Base-by-base conservation (phyloP, 2,797 vertebrate species). In the Onychomys leucogaster region DNA sequence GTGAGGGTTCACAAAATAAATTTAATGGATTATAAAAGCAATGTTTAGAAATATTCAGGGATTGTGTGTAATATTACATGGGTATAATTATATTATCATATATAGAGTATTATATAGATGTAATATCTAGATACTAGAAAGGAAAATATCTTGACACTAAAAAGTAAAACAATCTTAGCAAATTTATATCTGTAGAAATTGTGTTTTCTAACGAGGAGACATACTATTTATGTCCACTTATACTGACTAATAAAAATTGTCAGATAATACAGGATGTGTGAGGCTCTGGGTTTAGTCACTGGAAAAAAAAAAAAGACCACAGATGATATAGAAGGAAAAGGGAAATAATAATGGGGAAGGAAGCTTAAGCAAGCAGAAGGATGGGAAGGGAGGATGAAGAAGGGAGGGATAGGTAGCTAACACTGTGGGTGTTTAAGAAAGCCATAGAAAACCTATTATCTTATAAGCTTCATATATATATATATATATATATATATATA, bases 151-250 rank as follows among this genome's bases (percentile, higher is more conserved):
- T 63, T 43, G 16, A 0, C 63, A 43, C 13, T 29, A 61, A 43
- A 73, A 21, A 37, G n/a, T 2, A 81, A 96, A 37, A 84, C 43
- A 71, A 88, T 57, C 84, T 73, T 43, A 94, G 69, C 10, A 78
- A 95, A 93, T 75, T 84, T 89, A n/a, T 67, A 63, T 84, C 32
- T 94, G 23, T 37, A 6, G 11, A 89, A 7, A 17, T 91, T 90
- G 91, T 81, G 37, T 88, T 57, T 94, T 84, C 34, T 93, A 83
- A 94, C 93, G 87, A 14, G 9, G 73, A 93, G 41, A 78, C 52
- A 77, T 52, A 10, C 37, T 76, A 46, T 83, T 41, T 88, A 81
- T 41, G 2, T 81, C 49, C 32, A 78, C 49, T 71, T 91, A 13
- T 49, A 73, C 4, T 52, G 52, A 89, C 14, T 29, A 10, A 88